Evolutionary conservation across 2,888 invertebrate genomes (phyloP).

Genomic region (Drosophila longiperda): DNA sequence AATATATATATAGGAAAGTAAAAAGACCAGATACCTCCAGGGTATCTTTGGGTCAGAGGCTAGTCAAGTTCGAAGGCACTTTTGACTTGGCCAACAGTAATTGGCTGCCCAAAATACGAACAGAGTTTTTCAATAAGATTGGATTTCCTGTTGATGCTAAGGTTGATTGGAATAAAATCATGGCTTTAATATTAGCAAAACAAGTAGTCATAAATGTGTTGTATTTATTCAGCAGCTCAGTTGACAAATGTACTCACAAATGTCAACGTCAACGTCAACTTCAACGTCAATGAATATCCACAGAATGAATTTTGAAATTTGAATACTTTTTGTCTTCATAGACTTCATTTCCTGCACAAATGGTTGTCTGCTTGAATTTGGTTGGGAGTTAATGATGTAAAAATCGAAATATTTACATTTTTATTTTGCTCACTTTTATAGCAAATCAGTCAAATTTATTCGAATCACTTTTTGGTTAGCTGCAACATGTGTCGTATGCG

Average conservation of each 20-base stretch:
- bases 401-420: neutral
- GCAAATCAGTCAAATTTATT: slow-evolving; percentile 40
- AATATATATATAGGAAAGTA: too few species aligned
- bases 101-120: neutral
- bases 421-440: neutral
- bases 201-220: neutral
- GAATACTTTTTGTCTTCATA: neutral
- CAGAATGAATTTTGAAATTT: neutral
- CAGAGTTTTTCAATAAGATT: neutral
- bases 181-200: neutral
- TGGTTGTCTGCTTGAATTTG: neutral
- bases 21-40: neutral
- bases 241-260: neutral
- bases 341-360: neutral
- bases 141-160: neutral
- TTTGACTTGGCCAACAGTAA: neutral
- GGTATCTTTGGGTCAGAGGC: neutral
- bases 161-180: neutral
- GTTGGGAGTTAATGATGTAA: neutral
- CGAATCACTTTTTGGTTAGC: slow-evolving; percentile 42
- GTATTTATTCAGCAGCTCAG: neutral
- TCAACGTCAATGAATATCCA: neutral
- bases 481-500: slow-evolving; percentile 61
- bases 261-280: neutral
- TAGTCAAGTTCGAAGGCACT: neutral